Evolutionary conservation across 2,797 vertebrate species (phyloP).

Genomic region (Spinus pinus): DNA sequence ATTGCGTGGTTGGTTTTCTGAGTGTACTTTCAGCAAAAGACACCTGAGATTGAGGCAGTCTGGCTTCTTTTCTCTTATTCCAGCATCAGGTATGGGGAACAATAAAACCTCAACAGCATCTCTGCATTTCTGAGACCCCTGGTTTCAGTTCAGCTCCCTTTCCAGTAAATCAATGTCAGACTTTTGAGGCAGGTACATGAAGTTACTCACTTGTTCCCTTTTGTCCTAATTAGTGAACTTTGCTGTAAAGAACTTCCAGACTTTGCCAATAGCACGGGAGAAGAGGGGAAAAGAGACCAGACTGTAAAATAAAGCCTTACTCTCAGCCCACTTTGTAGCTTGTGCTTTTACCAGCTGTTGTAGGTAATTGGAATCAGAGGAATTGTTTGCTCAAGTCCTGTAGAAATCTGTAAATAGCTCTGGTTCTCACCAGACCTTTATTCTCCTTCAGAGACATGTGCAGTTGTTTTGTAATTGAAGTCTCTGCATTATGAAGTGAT

Average conservation of each 20-base stretch:
- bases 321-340: not conserved
- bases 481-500: not conserved
- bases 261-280: not conserved
- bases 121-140: not conserved
- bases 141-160: not conserved
- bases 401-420: not conserved
- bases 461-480: not conserved
- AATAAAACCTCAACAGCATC: not conserved
- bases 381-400: not conserved
- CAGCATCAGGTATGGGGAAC: too few species aligned
- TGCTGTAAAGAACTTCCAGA: slow-evolving; percentile 15
- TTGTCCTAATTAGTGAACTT: slow-evolving; percentile 22
- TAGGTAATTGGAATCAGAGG: slow-evolving; percentile 35
- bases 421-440: not conserved
- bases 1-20: not conserved
- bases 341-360: slow-evolving; percentile 9
- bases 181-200: not conserved
- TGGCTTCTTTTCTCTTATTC: not conserved
- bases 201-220: slow-evolving; percentile 2
- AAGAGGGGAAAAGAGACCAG: not conserved
- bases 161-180: not conserved
- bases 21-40: not conserved
- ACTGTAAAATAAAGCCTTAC: not conserved
- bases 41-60: not conserved
- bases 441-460: not conserved